These are phyloP conservation scores for Addax nasomaculatus DNA, from an alignment of 2,113 vertebrate species.

Conservation along the genomic window DNA sequence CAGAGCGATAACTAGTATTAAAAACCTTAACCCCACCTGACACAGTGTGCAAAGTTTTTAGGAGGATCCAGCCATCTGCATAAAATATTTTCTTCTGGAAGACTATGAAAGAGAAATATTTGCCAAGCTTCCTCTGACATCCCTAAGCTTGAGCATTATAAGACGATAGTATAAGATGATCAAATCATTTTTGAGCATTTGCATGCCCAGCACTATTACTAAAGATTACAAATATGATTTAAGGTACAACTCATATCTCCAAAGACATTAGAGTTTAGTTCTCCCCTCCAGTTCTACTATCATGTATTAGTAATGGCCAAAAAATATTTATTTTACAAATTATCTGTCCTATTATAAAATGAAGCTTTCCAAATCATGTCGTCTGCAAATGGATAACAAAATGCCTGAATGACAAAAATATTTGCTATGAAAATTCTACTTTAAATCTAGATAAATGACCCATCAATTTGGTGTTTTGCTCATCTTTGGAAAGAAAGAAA, in stretches of 20 bases:
- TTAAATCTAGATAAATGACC: not conserved
- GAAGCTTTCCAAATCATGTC: not conserved
- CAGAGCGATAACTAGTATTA: constrained; percentile 17
- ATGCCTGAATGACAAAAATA: not conserved
- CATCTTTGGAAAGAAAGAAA: not conserved
- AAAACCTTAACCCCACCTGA: not conserved
- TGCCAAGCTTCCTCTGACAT: not conserved
- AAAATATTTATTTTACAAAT: constrained; percentile 33
- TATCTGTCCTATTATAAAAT: constrained; percentile 3
- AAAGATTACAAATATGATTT: not conserved
- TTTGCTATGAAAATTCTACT: constrained; percentile 7
- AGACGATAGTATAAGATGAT: not conserved
- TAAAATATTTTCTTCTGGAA: constrained; percentile 16
- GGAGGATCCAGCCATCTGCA: not conserved
- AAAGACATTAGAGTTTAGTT: not conserved
- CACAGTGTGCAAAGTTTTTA: not conserved
- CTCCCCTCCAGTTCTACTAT: not conserved
- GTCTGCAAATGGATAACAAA: constrained; percentile 5
- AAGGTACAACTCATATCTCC: not conserved
- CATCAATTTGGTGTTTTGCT: not conserved
- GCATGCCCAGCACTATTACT: not conserved
- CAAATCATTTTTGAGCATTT: not conserved
- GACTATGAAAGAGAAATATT: not conserved
- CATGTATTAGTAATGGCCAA: constrained; percentile 10
- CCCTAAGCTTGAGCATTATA: not conserved